Conservation (phyloP, 1,140 invertebrate genomes). For the Ooceraea biroi region DNA sequence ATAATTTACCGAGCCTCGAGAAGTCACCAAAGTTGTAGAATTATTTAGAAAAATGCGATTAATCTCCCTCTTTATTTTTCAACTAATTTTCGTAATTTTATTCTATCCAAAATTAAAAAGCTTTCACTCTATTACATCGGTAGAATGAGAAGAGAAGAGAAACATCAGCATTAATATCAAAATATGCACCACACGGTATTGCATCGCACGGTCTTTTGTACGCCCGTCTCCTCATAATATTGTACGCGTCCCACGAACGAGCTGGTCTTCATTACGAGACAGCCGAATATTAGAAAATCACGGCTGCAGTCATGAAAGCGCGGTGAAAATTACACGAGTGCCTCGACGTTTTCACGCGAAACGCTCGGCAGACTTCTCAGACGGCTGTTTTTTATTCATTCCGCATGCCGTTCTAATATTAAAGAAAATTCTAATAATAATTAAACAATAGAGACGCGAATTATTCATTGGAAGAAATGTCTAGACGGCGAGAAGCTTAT, state of each 20-base stretch:
- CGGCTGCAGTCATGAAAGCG: slow-evolving; percentile 47
- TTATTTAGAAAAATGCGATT: neutral
- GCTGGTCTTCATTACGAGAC: slow-evolving; percentile 61
- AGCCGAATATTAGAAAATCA: slow-evolving; percentile 72
- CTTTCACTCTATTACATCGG: slow-evolving; percentile 30
- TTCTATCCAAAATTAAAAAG: neutral
- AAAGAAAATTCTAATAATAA: too few relatives aligned
- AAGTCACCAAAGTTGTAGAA: neutral
- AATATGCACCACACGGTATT: slow-evolving; percentile 49
- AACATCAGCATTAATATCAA: slow-evolving; percentile 63
- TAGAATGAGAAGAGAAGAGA: slow-evolving; percentile 33
- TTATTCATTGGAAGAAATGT: neutral
- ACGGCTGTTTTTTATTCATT: slow-evolving; percentile 22
- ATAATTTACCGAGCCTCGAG: neutral
- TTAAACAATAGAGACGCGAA: neutral
- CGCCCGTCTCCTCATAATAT: slow-evolving; percentile 43
- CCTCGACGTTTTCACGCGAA: slow-evolving; percentile 18
- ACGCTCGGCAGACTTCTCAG: slow-evolving; percentile 7
- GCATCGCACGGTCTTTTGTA: slow-evolving; percentile 53
- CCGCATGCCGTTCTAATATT: neutral
- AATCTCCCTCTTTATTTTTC: slow-evolving; percentile 1
- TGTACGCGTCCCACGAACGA: slow-evolving; percentile 57
- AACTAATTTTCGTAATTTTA: slow-evolving; percentile 10
- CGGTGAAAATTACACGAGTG: slow-evolving; percentile 61
- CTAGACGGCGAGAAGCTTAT: neutral